phyloP scores from a whole-genome alignment of 2,113 vertebrate genomes.

The Gymnarchus niloticus region DNA sequence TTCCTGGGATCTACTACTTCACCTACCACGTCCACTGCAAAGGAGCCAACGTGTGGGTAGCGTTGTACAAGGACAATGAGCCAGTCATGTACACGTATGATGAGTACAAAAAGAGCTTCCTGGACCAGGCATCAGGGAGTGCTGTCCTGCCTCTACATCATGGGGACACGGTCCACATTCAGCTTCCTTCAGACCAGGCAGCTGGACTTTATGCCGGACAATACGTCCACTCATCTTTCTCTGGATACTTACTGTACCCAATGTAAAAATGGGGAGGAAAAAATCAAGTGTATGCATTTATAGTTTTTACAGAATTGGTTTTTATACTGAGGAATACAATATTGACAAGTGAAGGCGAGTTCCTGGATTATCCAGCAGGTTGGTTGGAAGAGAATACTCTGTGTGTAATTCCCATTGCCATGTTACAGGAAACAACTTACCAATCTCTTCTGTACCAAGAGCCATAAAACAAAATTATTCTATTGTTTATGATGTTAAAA shows the following conservation, averaged over 20 bases:
- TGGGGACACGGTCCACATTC: slow-evolving; percentile 84
- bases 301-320: slow-evolving; percentile 40
- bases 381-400: slow-evolving; percentile 39
- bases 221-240: slow-evolving; percentile 94
- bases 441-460: slow-evolving; percentile 51
- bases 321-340: slow-evolving; percentile 47
- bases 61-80: slow-evolving; percentile 90
- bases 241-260: slow-evolving; percentile 93
- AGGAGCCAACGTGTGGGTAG: slow-evolving; percentile 92
- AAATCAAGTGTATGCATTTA: slow-evolving; percentile 28
- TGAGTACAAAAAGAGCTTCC: slow-evolving; percentile 90
- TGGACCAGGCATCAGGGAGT: slow-evolving; percentile 95
- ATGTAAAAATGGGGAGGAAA: slow-evolving; percentile 64
- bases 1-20: slow-evolving; percentile 94
- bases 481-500: slow-evolving; percentile 13
- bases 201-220: slow-evolving; percentile 92
- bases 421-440: slow-evolving; percentile 46
- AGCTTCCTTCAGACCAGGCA: slow-evolving; percentile 93
- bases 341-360: slow-evolving; percentile 57
- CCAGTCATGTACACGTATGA: slow-evolving; percentile 97
- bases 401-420: slow-evolving; percentile 48
- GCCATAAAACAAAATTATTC: slow-evolving; percentile 23
- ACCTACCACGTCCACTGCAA: slow-evolving; percentile 94
- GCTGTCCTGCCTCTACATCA: slow-evolving; percentile 78
- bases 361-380: slow-evolving; percentile 49